A percentile compares a stretch with the other conserved stretches of the same genome.
Conservation (phyloP, 2,113 vertebrate species). For the Charadrius vociferus region DNA sequence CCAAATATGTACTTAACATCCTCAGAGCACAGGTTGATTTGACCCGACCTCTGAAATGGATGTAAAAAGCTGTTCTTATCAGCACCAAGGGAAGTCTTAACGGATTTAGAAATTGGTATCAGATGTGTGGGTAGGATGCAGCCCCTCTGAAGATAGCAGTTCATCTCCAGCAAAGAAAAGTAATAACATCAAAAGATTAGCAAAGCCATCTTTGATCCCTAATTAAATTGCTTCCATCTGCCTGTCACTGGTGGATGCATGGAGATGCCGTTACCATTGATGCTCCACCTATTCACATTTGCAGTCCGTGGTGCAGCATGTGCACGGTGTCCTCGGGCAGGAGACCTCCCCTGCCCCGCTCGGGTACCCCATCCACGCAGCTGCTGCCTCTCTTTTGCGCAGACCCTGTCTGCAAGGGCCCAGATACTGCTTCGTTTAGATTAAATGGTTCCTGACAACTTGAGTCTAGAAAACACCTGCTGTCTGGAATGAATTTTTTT, state of each 20-base stretch:
- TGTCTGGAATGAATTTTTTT: not conserved
- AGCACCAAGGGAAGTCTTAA: not conserved
- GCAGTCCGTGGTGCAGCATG: fast-evolving
- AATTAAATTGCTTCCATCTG: not conserved
- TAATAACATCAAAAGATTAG: conserved; percentile 1
- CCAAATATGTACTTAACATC: not conserved
- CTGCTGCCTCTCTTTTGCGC: not conserved
- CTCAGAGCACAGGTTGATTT: not conserved
- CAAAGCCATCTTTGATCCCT: not conserved
- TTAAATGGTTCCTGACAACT: not conserved
- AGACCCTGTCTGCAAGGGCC: not conserved
- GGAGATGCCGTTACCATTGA: not conserved
- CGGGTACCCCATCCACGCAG: too few species aligned
- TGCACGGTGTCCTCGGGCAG: fast-evolving
- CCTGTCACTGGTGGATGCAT: not conserved
- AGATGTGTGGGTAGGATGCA: not conserved
- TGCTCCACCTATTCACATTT: not conserved
- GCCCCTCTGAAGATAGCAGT: not conserved
- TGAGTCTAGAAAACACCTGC: not conserved
- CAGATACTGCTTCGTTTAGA: not conserved
- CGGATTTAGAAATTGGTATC: not conserved
- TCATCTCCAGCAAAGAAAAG: not conserved
- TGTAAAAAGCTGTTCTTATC: not conserved
- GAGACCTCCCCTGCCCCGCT: fast-evolving
- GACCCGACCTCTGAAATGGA: not conserved